Evolutionary conservation across 2,888 invertebrate species (phyloP), one percentile per base, ranked within the genome.

Genomic region (Heliconius aoede): DNA sequence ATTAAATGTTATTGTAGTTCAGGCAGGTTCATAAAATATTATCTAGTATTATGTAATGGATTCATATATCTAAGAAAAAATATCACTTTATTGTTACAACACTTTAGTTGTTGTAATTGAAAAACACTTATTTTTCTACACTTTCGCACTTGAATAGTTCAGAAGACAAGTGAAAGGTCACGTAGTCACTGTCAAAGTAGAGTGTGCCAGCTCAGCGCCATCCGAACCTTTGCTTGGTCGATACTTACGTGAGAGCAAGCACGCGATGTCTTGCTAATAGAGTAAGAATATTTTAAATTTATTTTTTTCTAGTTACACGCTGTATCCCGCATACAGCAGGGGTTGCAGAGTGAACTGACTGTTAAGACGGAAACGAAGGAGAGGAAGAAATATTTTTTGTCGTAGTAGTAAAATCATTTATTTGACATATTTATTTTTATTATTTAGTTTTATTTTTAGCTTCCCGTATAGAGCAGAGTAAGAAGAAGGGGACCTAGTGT

Each of bases 211-310:
- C 55, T 55, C 28, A 61, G 26, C 71, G 46, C 46, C 46, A 46
- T 18, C 18, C 21, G 46, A 13, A 24, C 55, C 30, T 55, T 69
- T 72, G 82, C 83, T 85, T 83, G 82, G 76, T 87, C 87, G 84
- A 87, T 86, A 83, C 65, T 65, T 79, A 83, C 84, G 85, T 85
- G 86, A 81, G 77, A 65, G 76, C 81, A 65, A 74, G 79, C 80
- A 82, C 78, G 83, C 80, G 72, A 80, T 69, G 36, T 26, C 26
- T 26, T 4, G 18, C 15, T 32, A 32, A 2, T 46, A 21, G 18
- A 46, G 11, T 26, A 8, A 9, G 18, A 24, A 71, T 71, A 30
- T 13, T 51, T 21, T 69, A n/a, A 18, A 67, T 13, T 26, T 11
- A 15, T 36, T n/a, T 24, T 26, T 36, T 26, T n/a, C n/a, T 7